phyloP scores from a whole-genome alignment of 2,888 invertebrate species.

The Punctoribates punctum region DNA sequence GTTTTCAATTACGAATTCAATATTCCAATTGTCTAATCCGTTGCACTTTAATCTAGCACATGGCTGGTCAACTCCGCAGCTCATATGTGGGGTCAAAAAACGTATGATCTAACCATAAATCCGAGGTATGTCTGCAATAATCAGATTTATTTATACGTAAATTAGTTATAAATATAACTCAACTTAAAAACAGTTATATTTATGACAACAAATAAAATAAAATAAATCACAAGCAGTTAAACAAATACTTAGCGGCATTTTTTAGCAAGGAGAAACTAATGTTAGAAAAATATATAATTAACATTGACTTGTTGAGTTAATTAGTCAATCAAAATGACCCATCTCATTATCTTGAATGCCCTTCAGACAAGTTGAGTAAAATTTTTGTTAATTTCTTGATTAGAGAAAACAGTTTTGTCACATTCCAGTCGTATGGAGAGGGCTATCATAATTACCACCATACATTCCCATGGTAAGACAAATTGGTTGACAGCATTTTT shows the following conservation, averaged over 20 bases:
- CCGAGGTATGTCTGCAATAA: constrained; percentile 49
- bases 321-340: too few relatives aligned
- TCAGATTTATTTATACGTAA: neutral
- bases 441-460: constrained; percentile 31
- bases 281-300: too few relatives aligned
- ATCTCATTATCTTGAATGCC: too few relatives aligned
- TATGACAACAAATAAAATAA: neutral
- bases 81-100: constrained; percentile 86
- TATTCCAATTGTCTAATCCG: neutral
- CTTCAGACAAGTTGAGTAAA: neutral
- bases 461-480: constrained; percentile 19
- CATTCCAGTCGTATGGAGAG: constrained; percentile 27
- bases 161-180: neutral
- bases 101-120: constrained; percentile 73
- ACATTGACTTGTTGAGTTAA: too few relatives aligned
- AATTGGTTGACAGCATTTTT: neutral
- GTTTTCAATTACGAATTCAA: neutral
- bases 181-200: too few relatives aligned
- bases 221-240: neutral
- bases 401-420: constrained; percentile 34
- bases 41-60: constrained; percentile 52
- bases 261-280: too few relatives aligned
- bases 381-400: constrained; percentile 2
- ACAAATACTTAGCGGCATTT: too few relatives aligned
- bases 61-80: constrained; percentile 82